Evolutionary conservation across 2,797 vertebrate genomes (phyloP), one percentile per base, ranked within the genome.

Genomic region (Sebastolobus altivelis): DNA sequence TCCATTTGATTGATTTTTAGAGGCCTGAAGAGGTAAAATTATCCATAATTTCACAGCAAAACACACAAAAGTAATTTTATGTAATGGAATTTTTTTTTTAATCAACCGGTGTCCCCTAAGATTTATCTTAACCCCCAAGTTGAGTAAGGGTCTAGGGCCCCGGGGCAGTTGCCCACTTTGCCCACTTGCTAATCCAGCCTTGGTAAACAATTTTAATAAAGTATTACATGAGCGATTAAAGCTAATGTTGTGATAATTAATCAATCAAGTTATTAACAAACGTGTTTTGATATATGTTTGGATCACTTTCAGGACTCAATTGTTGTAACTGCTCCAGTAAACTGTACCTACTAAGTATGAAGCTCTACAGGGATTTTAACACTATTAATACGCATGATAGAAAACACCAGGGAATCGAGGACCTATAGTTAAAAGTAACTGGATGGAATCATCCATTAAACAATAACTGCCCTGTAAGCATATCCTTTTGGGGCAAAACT

Each of bases 371-470:
- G 56, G 46, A 66, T 62, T 65, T 59, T 8, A 65, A 73, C 59
- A 62, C 10, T 52, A 59, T 68, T 14, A 37, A 25, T 37, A 58
- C 25, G 18, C 6, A 25, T 31, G 10, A 75, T 63, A 22, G 54
- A 72, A 73, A 37, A 69, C 67, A 73, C 8, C 16, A 55, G 63
- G 38, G 80, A 71, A 65, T 63, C 6, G 25, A n/a, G 27, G 27
- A 8, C 22, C 10, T 49, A 18, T 25, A 27, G 54, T 46, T 29
- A 65, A 79, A 82, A 46, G 27, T 40, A 54, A 63, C 8, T 46
- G 13, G 55, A 83, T 46, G 13, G 55, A 83, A 63, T 62, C 9
- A 63, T 66, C 37, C 35, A 68, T 70, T 66, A 74, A 81, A 68
- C 37, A 71, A 60, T 56, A 72, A 31, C 20, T 61, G 27, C 35